Percentiles rank a stretch among this genome's conserved stretches.
phyloP scores from a whole-genome alignment of 64 coral and sea anemone genomes.

The Orbicella faveolata region DNA sequence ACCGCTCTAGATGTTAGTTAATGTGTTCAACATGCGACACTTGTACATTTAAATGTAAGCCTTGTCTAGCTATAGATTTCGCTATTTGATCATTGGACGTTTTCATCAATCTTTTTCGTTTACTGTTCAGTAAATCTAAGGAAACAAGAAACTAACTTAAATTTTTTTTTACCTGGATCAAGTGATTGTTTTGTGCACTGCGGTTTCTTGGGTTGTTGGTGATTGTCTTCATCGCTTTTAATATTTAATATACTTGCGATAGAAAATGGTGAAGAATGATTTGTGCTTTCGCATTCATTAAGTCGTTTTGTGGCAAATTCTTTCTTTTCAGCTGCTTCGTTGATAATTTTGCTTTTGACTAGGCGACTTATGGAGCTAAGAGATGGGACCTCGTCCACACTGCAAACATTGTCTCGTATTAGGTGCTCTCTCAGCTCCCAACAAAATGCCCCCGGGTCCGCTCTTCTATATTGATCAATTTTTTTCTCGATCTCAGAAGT shows the following conservation, averaged over 20 bases:
- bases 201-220: not conserved
- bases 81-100: too few species aligned
- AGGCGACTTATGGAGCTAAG: slow-evolving; percentile 55
- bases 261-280: slow-evolving; percentile 1
- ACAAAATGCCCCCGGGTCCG: slow-evolving; percentile 54
- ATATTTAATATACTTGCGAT: slow-evolving; percentile 33
- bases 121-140: too few species aligned
- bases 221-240: not conserved
- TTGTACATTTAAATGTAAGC: too few species aligned
- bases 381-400: slow-evolving; percentile 10
- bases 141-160: too few species aligned
- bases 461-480: slow-evolving; percentile 60
- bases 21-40: too few species aligned
- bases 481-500: slow-evolving; percentile 57
- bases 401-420: slow-evolving; percentile 41
- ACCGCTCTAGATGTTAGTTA: too few species aligned
- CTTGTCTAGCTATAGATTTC: too few species aligned
- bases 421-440: slow-evolving; percentile 58
- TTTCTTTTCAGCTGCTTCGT: slow-evolving; percentile 11
- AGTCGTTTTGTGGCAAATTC: not conserved
- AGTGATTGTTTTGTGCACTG: not conserved
- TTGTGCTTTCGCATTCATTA: not conserved
- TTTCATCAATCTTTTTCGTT: too few species aligned
- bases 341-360: slow-evolving; percentile 52
- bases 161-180: not conserved